Percentiles rank a stretch among this genome's conserved stretches.
Evolutionary conservation across 2,797 vertebrate genomes (phyloP).

Genomic region (Sparidentex hasta): DNA sequence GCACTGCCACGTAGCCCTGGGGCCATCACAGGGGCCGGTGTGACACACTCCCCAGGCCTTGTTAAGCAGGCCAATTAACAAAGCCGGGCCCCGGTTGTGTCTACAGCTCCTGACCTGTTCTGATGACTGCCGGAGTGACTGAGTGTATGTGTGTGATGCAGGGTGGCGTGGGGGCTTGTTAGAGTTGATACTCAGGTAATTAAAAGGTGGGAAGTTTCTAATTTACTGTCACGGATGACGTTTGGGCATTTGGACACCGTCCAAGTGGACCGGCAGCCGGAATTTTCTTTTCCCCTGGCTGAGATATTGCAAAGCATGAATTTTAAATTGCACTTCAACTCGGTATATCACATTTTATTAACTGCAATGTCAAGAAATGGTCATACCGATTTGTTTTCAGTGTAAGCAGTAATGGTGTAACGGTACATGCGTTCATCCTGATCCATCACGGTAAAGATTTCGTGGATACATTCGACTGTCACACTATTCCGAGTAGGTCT

Average conservation of each 20-base stretch:
- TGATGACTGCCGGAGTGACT: slow-evolving; percentile 63
- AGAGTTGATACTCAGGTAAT: slow-evolving; percentile 62
- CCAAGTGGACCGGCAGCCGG: slow-evolving; percentile 26
- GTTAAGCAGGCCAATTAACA: slow-evolving; percentile 84
- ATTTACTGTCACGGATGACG: slow-evolving; percentile 61
- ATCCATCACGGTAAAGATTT: too few species aligned
- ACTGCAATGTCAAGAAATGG: slow-evolving; percentile 1
- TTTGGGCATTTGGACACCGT: slow-evolving; percentile 45
- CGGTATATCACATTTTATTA: slow-evolving; percentile 5
- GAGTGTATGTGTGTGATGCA: slow-evolving; percentile 24
- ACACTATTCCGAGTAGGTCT: too few species aligned
- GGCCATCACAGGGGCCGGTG: slow-evolving; percentile 63
- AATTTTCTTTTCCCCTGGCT: neutral
- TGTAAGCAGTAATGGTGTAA: too few species aligned
- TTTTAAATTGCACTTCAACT: slow-evolving; percentile 23
- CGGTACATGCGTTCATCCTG: too few species aligned
- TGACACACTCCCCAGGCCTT: slow-evolving; percentile 74
- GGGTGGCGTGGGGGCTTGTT: slow-evolving; percentile 38
- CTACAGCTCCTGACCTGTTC: slow-evolving; percentile 70
- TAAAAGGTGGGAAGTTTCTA: slow-evolving; percentile 68
- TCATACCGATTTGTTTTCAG: neutral
- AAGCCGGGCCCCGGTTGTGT: slow-evolving; percentile 59
- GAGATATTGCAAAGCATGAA: slow-evolving; percentile 32
- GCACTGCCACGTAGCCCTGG: slow-evolving; percentile 60
- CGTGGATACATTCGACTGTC: too few species aligned